A percentile compares a stretch with the other conserved stretches of the same genome.
These are phyloP conservation scores for Chirona hameri DNA, from an alignment of 2,888 invertebrate species.

Conservation along the genomic window DNA sequence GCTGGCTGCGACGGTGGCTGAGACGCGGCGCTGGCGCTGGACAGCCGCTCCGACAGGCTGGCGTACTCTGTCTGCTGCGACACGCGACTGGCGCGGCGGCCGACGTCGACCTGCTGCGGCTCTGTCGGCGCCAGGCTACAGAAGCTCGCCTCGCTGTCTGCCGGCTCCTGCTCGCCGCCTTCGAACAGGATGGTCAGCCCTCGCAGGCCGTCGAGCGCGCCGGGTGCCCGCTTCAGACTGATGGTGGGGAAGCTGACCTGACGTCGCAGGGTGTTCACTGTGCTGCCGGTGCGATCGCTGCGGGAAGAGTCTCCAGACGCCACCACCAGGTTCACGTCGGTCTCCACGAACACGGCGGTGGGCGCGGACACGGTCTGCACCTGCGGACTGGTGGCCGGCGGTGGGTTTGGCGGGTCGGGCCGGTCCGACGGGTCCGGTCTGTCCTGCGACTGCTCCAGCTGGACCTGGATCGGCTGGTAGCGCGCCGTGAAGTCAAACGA, in stretches of 20 bases:
- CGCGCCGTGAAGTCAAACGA: background rate
- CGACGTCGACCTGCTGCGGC: background rate
- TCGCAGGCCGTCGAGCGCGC: background rate
- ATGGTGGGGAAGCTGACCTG: slow-evolving; percentile 28
- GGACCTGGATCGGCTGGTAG: background rate
- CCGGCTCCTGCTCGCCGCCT: background rate
- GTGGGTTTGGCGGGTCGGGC: background rate
- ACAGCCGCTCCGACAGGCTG: slow-evolving; percentile 8
- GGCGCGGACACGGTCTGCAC: background rate
- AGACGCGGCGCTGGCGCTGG: background rate
- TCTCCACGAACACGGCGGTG: background rate
- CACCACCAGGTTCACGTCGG: background rate
- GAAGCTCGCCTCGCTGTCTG: slow-evolving; percentile 1
- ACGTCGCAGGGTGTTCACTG: background rate
- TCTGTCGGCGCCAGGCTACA: background rate
- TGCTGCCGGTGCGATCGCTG: slow-evolving; percentile 5
- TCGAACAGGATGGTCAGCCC: slow-evolving; percentile 14
- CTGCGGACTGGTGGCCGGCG: background rate
- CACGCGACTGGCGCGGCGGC: background rate
- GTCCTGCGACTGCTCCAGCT: background rate
- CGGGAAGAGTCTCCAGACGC: background rate
- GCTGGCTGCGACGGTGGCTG: background rate
- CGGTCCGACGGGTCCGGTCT: background rate
- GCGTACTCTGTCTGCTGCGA: slow-evolving; percentile 23
- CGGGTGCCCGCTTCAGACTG: background rate